phyloP scores from a whole-genome alignment of 2,797 vertebrate species.

The Austrolebias charrua region DNA sequence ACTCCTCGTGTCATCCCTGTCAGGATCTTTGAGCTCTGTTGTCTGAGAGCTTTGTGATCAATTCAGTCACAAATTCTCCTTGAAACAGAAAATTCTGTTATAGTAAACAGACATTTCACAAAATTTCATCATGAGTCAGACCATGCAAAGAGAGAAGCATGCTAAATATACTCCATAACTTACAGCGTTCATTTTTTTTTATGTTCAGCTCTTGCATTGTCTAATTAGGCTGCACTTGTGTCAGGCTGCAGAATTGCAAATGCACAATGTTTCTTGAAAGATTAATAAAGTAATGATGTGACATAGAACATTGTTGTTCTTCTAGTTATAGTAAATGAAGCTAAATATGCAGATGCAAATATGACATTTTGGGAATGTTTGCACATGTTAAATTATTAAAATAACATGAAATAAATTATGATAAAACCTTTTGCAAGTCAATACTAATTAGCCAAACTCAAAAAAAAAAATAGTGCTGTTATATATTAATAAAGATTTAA shows the following conservation, averaged over 20 bases:
- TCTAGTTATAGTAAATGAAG: slow-evolving; percentile 24
- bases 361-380: slow-evolving; percentile 16
- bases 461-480: too few relatives aligned
- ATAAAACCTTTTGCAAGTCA: not conserved
- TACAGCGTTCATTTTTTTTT: slow-evolving; percentile 19
- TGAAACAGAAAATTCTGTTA: slow-evolving; percentile 56
- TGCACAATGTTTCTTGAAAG: slow-evolving; percentile 38
- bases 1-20: slow-evolving; percentile 47
- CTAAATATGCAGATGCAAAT: slow-evolving; percentile 8
- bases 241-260: slow-evolving; percentile 42
- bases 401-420: slow-evolving; percentile 9
- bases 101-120: slow-evolving; percentile 55
- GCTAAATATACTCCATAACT: slow-evolving; percentile 28
- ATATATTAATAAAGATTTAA: too few relatives aligned
- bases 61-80: slow-evolving; percentile 61
- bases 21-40: slow-evolving; percentile 44
- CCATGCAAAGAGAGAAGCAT: slow-evolving; percentile 25
- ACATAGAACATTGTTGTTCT: slow-evolving; percentile 45
- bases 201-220: slow-evolving; percentile 39
- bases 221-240: slow-evolving; percentile 34
- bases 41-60: slow-evolving; percentile 58
- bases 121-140: slow-evolving; percentile 63
- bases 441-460: too few relatives aligned
- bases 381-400: slow-evolving; percentile 53
- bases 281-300: slow-evolving; percentile 56